phyloP scores from a whole-genome alignment of 2,113 vertebrate species.

The Eurystomus gularis region DNA sequence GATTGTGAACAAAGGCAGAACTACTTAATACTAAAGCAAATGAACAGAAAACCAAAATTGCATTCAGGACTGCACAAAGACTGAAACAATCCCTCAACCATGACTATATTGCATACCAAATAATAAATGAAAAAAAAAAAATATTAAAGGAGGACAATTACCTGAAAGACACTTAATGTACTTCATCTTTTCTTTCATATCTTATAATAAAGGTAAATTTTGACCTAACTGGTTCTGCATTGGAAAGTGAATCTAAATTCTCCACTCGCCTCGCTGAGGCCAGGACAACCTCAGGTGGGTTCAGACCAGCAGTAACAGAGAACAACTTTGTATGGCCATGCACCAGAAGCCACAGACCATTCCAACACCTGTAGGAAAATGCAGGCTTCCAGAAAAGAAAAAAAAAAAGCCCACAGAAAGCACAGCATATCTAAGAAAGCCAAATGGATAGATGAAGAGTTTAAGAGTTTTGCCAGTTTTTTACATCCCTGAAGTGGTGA shows the following conservation, averaged over 20 bases:
- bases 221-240: not conserved
- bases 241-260: not conserved
- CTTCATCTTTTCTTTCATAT: not conserved
- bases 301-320: not conserved
- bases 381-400: not conserved
- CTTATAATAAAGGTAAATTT: not conserved
- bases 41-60: not conserved
- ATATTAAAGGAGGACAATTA: not conserved
- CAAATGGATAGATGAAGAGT: not conserved
- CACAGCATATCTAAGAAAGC: not conserved
- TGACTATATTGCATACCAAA: not conserved
- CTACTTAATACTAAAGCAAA: not conserved
- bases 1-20: not conserved
- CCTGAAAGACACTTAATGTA: not conserved
- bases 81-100: not conserved
- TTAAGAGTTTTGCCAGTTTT: not conserved
- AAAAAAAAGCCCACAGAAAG: not conserved
- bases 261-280: not conserved
- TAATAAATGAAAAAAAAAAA: not conserved
- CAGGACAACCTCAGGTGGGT: not conserved
- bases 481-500: not conserved
- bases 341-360: not conserved
- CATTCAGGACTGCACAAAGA: not conserved
- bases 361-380: not conserved
- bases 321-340: not conserved